Percentiles rank a stretch among this genome's conserved stretches.
Evolutionary conservation across 2,797 vertebrate genomes (phyloP).

Genomic region (Melanotaenia parkinsoni): DNA sequence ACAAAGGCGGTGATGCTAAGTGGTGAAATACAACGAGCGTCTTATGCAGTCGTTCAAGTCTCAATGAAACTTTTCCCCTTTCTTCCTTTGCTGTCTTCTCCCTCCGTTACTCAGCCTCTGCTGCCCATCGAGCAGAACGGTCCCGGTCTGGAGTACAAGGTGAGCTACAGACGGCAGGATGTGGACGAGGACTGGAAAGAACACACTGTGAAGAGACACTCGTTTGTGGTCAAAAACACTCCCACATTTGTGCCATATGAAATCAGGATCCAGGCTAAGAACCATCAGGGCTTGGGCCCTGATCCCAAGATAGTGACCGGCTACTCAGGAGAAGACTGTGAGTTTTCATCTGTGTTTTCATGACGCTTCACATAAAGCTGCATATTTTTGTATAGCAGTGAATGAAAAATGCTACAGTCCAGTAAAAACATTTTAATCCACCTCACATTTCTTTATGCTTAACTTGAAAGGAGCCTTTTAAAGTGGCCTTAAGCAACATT

Average conservation of each 20-base stretch:
- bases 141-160: conserved; percentile 92
- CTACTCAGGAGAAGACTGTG: conserved; percentile 95
- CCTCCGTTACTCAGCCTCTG: conserved; percentile 83
- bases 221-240: conserved; percentile 88
- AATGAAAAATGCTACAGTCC: neutral
- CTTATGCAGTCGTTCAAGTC: conserved; percentile 50
- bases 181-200: conserved; percentile 87
- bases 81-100: conserved; percentile 9
- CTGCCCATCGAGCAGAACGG: conserved; percentile 89
- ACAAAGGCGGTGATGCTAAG: conserved; percentile 47
- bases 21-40: conserved; percentile 43
- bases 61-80: conserved; percentile 33
- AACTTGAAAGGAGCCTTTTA: neutral
- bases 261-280: conserved; percentile 92
- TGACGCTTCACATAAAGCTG: neutral
- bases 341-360: conserved; percentile 65
- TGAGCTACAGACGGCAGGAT: conserved; percentile 89
- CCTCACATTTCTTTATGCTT: neutral
- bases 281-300: conserved; percentile 89
- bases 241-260: conserved; percentile 94
- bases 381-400: neutral
- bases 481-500: neutral
- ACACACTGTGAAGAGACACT: conserved; percentile 89
- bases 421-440: neutral
- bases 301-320: conserved; percentile 87